Percentiles rank a stretch among this genome's conserved stretches.
phyloP scores from a whole-genome alignment of 2,113 vertebrate species.

The Tragelaphus imberbis region DNA sequence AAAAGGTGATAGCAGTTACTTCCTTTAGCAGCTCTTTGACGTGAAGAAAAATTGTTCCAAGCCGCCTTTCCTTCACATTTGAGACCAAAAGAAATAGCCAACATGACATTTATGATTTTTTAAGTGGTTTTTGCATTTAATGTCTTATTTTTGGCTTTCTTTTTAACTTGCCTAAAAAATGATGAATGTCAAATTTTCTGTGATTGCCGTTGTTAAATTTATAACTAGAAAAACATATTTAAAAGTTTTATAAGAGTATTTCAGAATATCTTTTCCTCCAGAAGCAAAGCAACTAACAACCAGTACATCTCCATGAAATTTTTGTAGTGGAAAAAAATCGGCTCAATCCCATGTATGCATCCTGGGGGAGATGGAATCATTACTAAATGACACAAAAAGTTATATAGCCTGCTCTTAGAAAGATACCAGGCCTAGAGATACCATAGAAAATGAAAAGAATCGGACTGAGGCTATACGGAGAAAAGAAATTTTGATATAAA shows the following conservation, averaged over 20 bases:
- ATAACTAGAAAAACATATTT: not conserved
- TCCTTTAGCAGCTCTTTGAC: not conserved
- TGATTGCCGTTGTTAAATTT: slow-evolving; percentile 12
- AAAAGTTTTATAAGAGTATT: slow-evolving; percentile 31
- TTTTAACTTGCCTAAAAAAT: slow-evolving; percentile 2
- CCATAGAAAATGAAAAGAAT: slow-evolving; percentile 8
- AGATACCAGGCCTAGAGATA: not conserved
- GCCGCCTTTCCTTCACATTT: not conserved
- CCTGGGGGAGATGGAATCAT: not conserved
- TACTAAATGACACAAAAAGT: slow-evolving; percentile 6
- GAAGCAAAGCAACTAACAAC: slow-evolving; percentile 35
- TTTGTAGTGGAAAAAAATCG: slow-evolving; percentile 25
- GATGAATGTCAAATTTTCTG: not conserved
- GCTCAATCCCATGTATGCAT: not conserved
- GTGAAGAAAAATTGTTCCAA: not conserved
- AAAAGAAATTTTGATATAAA: not conserved
- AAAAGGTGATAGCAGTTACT: not conserved
- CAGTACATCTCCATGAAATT: not conserved
- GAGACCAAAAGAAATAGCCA: not conserved
- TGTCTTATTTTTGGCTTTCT: not conserved
- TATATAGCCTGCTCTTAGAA: not conserved
- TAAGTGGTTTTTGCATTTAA: not conserved
- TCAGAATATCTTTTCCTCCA: slow-evolving; percentile 29
- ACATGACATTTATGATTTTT: not conserved
- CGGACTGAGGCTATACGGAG: not conserved